phyloP scores from a whole-genome alignment of 1,140 invertebrate genomes.

The Sycophaga agraensis region DNA sequence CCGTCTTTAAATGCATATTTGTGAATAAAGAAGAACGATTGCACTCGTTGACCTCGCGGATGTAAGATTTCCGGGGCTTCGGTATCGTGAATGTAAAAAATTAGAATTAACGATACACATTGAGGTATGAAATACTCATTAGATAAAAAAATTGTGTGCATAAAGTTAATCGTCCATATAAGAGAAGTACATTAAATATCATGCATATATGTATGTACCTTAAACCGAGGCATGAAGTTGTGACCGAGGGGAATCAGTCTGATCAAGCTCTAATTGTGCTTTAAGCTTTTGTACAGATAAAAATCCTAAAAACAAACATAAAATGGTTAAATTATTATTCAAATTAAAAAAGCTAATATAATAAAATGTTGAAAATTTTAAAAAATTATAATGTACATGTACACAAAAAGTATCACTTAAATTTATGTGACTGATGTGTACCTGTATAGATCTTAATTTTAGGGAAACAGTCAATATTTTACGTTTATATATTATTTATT shows the following conservation, averaged over 20 bases:
- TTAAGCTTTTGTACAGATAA: slow-evolving; percentile 14
- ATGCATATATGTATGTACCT: too few species aligned
- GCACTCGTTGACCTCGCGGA: background rate
- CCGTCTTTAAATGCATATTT: background rate
- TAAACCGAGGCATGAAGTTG: too few species aligned
- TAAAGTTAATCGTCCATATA: slow-evolving; percentile 1
- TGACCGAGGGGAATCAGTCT: slow-evolving; percentile 3
- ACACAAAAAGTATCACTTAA: slow-evolving; percentile 14
- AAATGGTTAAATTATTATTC: slow-evolving; percentile 11
- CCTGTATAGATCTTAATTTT: too few species aligned
- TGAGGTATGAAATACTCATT: too few species aligned
- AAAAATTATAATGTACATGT: slow-evolving; percentile 8
- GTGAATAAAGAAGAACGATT: background rate
- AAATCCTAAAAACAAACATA: background rate
- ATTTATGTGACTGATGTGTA: too few species aligned
- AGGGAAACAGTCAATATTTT: too few species aligned
- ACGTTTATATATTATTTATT: too few species aligned
- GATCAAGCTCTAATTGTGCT: slow-evolving; percentile 8
- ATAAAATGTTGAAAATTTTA: slow-evolving; percentile 21
- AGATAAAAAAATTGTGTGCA: slow-evolving; percentile 7
- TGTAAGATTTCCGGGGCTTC: background rate
- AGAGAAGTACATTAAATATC: too few species aligned
- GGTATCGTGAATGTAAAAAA: background rate
- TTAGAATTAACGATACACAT: slow-evolving; percentile 11
- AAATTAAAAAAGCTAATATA: slow-evolving; percentile 19